Evolutionary conservation across 35 echinoderm and acorn worm species (phyloP).

Genomic region (Apostichopus californicus): DNA sequence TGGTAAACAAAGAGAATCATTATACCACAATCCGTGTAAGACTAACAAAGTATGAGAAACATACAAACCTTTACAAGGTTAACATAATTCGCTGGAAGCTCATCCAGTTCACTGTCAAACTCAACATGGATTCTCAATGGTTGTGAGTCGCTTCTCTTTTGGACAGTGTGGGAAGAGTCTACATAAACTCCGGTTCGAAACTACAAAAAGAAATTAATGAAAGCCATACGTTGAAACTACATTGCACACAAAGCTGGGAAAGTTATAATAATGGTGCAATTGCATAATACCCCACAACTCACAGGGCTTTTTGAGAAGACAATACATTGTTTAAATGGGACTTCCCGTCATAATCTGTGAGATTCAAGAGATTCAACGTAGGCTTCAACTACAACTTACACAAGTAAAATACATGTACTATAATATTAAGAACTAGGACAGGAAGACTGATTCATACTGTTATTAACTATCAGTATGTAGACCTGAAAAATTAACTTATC

Average conservation of each 20-base stretch:
- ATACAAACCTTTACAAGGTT: slow-evolving; percentile 10
- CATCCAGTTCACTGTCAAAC: neutral
- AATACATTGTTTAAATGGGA: no score
- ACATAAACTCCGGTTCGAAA: slow-evolving; percentile 17
- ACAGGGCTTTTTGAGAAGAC: neutral
- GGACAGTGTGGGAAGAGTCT: neutral
- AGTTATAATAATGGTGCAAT: neutral
- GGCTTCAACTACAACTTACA: no score
- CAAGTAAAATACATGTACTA: no score
- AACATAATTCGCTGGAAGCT: neutral
- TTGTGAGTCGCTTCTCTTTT: neutral
- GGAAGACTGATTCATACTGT: no score
- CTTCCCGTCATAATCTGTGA: no score
- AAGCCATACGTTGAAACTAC: neutral
- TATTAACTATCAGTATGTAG: no score
- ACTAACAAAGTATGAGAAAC: neutral
- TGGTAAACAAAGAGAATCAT: no score
- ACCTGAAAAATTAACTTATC: no score
- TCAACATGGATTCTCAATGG: slow-evolving; percentile 32
- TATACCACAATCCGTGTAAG: no score
- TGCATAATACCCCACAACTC: neutral
- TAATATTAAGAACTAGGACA: no score
- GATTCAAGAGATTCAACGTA: no score
- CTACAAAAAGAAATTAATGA: neutral
- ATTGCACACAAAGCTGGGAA: neutral